Evolutionary conservation across 1,140 invertebrate species (phyloP).

Genomic region (Littorina saxatilis): DNA sequence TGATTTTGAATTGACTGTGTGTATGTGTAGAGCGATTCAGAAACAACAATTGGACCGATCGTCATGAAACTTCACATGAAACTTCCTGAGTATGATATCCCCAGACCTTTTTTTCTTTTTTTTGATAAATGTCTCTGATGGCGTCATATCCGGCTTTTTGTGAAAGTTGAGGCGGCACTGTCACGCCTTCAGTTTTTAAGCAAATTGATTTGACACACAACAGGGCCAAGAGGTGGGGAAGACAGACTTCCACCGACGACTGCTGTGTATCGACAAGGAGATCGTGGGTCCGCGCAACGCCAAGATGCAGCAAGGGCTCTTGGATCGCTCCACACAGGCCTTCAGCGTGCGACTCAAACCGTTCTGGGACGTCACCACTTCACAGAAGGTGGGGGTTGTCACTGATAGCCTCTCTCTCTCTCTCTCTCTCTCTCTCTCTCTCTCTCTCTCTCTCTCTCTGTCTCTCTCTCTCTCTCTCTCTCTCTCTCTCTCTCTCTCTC

Average conservation of each 20-base stretch:
- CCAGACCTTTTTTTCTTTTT: no score
- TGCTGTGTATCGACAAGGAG: slow-evolving; percentile 85
- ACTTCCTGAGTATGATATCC: no score
- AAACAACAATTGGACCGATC: no score
- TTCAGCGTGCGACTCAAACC: slow-evolving; percentile 86
- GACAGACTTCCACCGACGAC: slow-evolving; percentile 85
- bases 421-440: neutral
- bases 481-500: neutral
- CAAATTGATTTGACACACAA: no score
- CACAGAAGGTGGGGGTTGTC: slow-evolving; percentile 78
- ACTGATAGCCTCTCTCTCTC: neutral
- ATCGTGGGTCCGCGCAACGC: slow-evolving; percentile 83
- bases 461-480: neutral
- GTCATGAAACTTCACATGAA: no score
- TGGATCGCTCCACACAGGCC: slow-evolving; percentile 88
- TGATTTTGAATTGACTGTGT: no score
- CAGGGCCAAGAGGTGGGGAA: slow-evolving; percentile 86
- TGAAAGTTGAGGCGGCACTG: no score
- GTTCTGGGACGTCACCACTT: slow-evolving; percentile 89
- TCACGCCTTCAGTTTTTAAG: no score
- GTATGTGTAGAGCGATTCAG: no score
- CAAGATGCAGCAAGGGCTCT: slow-evolving; percentile 85
- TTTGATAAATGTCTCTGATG: no score
- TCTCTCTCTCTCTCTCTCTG: neutral
- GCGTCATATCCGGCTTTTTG: no score